Percentiles rank a stretch among this genome's conserved stretches.
Evolutionary conservation across 37 sponge, comb jelly and placozoan species (phyloP).

Genomic region (Corticium candelabrum): DNA sequence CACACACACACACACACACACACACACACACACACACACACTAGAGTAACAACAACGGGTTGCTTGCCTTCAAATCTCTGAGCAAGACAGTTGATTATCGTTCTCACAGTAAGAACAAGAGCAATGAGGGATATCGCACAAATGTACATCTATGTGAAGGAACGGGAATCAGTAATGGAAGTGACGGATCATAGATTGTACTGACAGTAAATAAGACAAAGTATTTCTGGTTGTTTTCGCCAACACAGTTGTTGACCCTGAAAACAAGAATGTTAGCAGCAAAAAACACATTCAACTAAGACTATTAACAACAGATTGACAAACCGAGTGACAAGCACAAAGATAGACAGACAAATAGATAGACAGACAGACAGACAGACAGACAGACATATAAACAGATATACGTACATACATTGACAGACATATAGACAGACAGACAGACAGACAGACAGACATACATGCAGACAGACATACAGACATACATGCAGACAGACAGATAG

Average conservation of each 20-base stretch:
- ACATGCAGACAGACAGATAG: no score
- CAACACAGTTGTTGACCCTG: conserved; percentile 98
- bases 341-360: neutral
- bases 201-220: conserved; percentile 94
- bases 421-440: no score
- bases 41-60: neutral
- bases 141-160: neutral
- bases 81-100: neutral
- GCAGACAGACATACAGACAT: no score
- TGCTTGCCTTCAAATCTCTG: neutral
- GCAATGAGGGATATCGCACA: neutral
- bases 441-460: no score
- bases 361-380: neutral
- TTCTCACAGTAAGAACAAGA: neutral
- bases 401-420: no score
- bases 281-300: neutral
- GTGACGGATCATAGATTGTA: neutral
- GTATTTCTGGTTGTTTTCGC: conserved; percentile 94
- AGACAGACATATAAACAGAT: no score
- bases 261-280: neutral
- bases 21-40: conserved; percentile 24
- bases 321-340: neutral
- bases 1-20: conserved; percentile 59
- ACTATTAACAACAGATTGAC: neutral
- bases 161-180: neutral